Percentiles rank a stretch among this genome's conserved stretches.
Evolutionary conservation across 2,113 vertebrate species (phyloP).

Genomic region (Propithecus coquereli): DNA sequence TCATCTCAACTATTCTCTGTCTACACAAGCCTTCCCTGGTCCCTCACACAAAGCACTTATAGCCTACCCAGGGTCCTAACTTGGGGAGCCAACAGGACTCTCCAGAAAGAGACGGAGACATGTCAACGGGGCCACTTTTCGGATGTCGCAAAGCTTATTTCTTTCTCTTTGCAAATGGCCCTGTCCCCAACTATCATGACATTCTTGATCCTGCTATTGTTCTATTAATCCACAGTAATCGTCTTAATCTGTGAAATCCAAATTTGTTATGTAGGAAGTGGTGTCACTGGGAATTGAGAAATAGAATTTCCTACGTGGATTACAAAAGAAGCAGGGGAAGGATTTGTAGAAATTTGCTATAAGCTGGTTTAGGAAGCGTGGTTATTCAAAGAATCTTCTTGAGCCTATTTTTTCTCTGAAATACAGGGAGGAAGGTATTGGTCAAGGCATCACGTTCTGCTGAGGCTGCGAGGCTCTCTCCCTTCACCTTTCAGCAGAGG

Average conservation of each 20-base stretch:
- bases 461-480: neutral
- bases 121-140: neutral
- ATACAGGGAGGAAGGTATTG: neutral
- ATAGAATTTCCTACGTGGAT: neutral
- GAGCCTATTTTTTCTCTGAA: conserved; percentile 1
- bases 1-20: neutral
- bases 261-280: neutral
- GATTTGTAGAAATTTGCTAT: neutral
- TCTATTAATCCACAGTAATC: neutral
- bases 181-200: neutral
- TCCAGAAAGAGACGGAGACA: neutral
- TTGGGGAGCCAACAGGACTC: neutral
- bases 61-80: neutral
- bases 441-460: neutral
- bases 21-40: neutral
- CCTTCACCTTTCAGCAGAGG: too few relatives aligned
- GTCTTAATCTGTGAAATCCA: neutral
- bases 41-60: neutral
- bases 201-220: neutral
- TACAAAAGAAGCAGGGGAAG: neutral
- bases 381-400: neutral
- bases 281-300: neutral
- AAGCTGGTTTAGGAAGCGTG: neutral
- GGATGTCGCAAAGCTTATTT: neutral
- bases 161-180: neutral